Evolutionary conservation across 2,797 vertebrate species (phyloP).

Genomic region (Tarsius wallacei): DNA sequence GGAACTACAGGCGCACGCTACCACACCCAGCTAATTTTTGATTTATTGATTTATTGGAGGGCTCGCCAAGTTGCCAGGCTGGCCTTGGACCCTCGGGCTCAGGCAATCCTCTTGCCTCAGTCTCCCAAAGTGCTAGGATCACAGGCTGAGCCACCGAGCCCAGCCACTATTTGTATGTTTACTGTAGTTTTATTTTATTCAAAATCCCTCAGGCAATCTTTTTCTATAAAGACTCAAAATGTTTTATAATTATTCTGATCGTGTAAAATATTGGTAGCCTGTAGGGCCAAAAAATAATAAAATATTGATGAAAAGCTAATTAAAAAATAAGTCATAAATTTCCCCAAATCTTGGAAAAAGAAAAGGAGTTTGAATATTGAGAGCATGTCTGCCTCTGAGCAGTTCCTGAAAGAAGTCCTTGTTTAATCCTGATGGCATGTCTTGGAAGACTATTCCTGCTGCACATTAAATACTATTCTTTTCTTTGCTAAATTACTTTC

Average conservation of each 20-base stretch:
- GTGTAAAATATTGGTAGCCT: conserved; percentile 29
- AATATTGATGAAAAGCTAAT: conserved; percentile 35
- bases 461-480: conserved; percentile 30
- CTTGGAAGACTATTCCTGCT: neutral
- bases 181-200: neutral
- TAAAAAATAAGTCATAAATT: conserved; percentile 8
- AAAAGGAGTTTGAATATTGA: conserved; percentile 35
- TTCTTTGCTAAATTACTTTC: conserved; percentile 18
- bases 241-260: conserved; percentile 53
- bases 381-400: conserved; percentile 30
- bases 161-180: conserved; percentile 36
- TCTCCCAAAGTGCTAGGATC: too few species aligned
- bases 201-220: conserved; percentile 44
- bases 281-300: conserved; percentile 4
- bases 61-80: too few species aligned
- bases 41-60: too few species aligned
- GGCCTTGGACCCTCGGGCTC: too few species aligned
- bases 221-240: conserved; percentile 62
- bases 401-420: conserved; percentile 77
- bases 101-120: too few species aligned
- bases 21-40: too few species aligned
- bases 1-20: too few species aligned
- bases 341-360: neutral
- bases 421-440: neutral
- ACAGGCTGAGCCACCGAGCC: too few species aligned